A percentile compares a stretch with the other conserved stretches of the same genome.
Evolutionary conservation across 2,113 vertebrate genomes (phyloP).

Genomic region (Siphamia tubifer): DNA sequence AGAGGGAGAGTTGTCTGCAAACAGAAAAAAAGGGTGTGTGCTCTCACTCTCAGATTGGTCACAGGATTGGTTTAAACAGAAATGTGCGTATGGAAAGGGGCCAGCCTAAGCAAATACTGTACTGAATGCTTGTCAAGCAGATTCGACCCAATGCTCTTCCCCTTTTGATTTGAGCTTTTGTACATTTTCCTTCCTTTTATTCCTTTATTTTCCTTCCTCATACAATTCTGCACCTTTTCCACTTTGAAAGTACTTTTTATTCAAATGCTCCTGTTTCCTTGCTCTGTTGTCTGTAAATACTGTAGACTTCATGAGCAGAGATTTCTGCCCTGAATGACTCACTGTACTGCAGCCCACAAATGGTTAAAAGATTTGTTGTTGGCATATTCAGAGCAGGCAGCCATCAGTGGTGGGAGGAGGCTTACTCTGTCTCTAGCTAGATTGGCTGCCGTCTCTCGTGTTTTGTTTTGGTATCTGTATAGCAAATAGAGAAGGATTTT

Average conservation of each 20-base stretch:
- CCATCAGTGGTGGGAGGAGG: conserved; percentile 55
- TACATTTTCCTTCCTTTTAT: neutral
- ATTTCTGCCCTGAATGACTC: neutral
- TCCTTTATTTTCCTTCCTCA: neutral
- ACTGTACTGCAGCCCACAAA: conserved; percentile 35
- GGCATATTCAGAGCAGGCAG: conserved; percentile 44
- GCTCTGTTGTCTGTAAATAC: conserved; percentile 47
- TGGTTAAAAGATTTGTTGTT: conserved; percentile 56
- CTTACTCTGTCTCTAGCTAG: conserved; percentile 36
- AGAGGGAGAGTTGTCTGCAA: conserved; percentile 52
- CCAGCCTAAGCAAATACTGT: conserved; percentile 10
- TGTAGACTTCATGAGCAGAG: neutral
- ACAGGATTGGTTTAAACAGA: conserved; percentile 56
- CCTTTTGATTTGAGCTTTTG: neutral
- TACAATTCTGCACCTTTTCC: neutral
- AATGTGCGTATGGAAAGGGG: conserved; percentile 9
- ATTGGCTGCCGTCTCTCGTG: conserved; percentile 50
- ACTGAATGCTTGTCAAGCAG: neutral
- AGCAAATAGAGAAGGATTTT: conserved; percentile 24
- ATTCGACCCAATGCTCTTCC: conserved; percentile 3
- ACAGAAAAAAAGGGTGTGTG: conserved; percentile 53
- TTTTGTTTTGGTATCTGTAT: conserved; percentile 45
- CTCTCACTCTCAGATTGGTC: conserved; percentile 23
- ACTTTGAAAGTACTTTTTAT: neutral
- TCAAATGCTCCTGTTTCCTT: conserved; percentile 37